Conservation (phyloP, 1,140 invertebrate species). For the Drosophila burlai region DNA sequence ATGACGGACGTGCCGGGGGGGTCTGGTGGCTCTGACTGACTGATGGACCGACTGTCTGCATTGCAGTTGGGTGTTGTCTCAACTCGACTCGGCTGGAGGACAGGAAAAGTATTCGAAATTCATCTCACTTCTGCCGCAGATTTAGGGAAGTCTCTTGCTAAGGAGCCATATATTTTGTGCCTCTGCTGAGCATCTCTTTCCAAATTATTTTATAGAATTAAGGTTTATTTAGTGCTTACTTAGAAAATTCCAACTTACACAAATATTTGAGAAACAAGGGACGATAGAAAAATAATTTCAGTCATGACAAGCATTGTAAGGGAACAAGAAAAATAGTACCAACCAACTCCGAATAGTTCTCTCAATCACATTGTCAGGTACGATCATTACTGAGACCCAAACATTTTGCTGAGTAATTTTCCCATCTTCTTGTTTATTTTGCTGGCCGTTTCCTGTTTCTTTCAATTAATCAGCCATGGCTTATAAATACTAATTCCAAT, state of each 20-base stretch:
- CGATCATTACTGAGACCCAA: conserved; percentile 9
- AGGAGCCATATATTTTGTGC: neutral
- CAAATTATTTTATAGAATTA: neutral
- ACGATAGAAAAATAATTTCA: neutral
- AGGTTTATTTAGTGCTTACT: neutral
- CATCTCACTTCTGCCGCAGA: conserved; percentile 36
- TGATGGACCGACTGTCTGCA: conserved; percentile 58
- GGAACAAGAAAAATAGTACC: neutral
- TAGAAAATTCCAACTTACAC: neutral
- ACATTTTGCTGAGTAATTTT: conserved; percentile 34
- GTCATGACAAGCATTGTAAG: neutral
- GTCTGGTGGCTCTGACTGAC: conserved; percentile 41
- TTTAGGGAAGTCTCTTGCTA: neutral
- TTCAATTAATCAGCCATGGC: conserved; percentile 58
- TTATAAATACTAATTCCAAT: conserved; percentile 66
- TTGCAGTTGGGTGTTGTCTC: conserved; percentile 53
- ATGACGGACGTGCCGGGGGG: conserved; percentile 38
- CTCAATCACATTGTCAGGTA: neutral
- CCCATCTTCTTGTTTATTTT: conserved; percentile 28
- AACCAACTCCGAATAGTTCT: neutral
- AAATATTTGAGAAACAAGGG: neutral
- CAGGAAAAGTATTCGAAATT: conserved; percentile 42
- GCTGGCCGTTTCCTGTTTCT: conserved; percentile 49
- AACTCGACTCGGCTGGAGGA: conserved; percentile 30
- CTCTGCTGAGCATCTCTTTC: neutral